Base-by-base conservation (phyloP, 2,113 vertebrate genomes). In the Lates calcarifer region DNA sequence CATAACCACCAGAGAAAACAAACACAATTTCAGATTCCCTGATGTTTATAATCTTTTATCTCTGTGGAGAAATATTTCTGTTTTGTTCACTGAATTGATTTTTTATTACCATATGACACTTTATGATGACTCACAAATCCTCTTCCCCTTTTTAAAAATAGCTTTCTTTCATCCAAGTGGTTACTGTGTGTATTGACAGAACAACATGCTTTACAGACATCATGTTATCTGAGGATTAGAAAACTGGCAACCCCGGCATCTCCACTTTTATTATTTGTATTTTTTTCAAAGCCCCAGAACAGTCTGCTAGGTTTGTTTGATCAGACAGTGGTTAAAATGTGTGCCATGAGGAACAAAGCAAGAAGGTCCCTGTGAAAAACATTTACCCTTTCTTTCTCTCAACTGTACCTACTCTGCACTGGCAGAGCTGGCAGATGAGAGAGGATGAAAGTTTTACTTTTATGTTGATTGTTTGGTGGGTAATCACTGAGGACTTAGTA, bases 221-320 rank as follows among this genome's bases (percentile, higher is more conserved):
- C 29, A 31, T 70, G 73, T 79, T 78, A 74, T 84, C 64, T 71
- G 63, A 77, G 79, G 71, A 79, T 72, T 77, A 83, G 57, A 82
- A 74, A 77, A 73, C 45, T 49, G 66, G 45, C 68, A 61, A 74
- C 35, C 10, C 24, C 39, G 73, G 37, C 65, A 71, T 70, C 43
- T 61, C 47, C 47, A 29, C 57, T 81, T 76, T 79, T 63, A 83
- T 75, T 74, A 70, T 80, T 63, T 45, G 58, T 70, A 31, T 18
- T 83, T 85, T 51, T 51, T 53, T 63, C 63, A 63, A 58, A 78
- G 45, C 82, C 69, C 74, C 17, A 51, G 72, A 78, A 65, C 74
- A 73, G 67, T 72, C 79, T 77, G 72, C 77, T 56, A 6, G 33
- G 60, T 55, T 49, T 69, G 43, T 85, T 90, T 82, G 79, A 74